Percentiles rank a stretch among this genome's conserved stretches.
Evolutionary conservation across 2,888 invertebrate genomes (phyloP).

Genomic region (Netelia melanura): DNA sequence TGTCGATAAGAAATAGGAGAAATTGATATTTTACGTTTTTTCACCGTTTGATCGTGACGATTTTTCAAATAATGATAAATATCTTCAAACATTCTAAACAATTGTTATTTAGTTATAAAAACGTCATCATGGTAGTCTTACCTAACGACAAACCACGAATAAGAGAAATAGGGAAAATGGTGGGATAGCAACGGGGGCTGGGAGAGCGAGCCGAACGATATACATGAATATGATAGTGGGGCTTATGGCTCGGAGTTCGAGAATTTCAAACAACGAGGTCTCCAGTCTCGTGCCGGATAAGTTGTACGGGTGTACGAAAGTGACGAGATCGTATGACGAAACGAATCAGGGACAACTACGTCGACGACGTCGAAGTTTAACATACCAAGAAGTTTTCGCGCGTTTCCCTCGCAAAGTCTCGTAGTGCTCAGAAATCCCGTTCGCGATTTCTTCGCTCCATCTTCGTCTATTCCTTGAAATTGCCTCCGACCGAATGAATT

Average conservation of each 20-base stretch:
- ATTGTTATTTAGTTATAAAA: no score
- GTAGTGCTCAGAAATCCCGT: neutral
- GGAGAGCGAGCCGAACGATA: neutral
- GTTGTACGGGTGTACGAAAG: neutral
- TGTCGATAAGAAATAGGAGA: no score
- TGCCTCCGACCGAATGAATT: neutral
- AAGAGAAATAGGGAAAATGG: neutral
- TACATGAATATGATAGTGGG: neutral
- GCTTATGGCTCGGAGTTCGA: slow-evolving; percentile 1
- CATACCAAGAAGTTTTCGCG: slow-evolving; percentile 25
- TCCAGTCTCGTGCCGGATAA: neutral
- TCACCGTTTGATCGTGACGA: no score
- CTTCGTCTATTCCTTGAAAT: slow-evolving; percentile 21
- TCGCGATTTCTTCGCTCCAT: slow-evolving; percentile 18
- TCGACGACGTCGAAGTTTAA: slow-evolving; percentile 68
- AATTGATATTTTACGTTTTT: no score
- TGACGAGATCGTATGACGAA: slow-evolving; percentile 16
- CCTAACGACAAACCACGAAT: neutral
- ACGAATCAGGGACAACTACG: slow-evolving; percentile 58
- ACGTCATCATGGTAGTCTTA: no score
- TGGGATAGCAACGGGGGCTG: neutral
- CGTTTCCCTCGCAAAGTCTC: slow-evolving; percentile 3
- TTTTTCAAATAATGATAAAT: no score
- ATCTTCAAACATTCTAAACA: no score
- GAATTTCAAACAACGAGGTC: neutral